Base-by-base conservation (phyloP, 2,113 vertebrate species). In the Xerus inauris region DNA sequence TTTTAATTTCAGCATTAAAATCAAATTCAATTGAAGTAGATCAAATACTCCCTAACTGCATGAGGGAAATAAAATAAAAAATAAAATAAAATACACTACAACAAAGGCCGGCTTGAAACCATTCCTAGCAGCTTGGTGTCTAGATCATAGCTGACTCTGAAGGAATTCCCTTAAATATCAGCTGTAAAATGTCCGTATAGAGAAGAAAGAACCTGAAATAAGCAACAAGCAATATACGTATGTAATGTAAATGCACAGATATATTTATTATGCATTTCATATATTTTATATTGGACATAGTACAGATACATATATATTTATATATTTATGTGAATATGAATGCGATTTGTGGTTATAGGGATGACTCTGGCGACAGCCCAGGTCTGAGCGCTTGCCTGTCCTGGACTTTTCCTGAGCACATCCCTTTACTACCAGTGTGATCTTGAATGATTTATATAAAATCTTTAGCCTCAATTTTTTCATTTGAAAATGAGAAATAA, bases 1-100 rank as follows among this genome's bases (percentile, higher is more conserved):
- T 95, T 97, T 96, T 97, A 91, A 95, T 97, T 98, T 98, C 96
- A 71, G 45, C 77, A 97, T 97, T 89, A 91, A 94, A 95, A 93
- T 49, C 26, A 97, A 85, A 94, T 94, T 95, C 92, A 97, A 77
- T 73, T 95, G 64, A 93, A 96, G 71, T 86, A 96, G 84, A 97
- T 97, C 93, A 97, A 98, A 98, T 97, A 98, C 79, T 91, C 64
- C 20, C 87, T 95, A 96, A 94, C 59, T 97, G 10, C 42, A 75
- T 69, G 42, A 85, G 38, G 84, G 77, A 95, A 69, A 95, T 96
- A 81, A 69, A 81, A 51, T 10, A 96, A 96, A 65, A 22, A 12
- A 30, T 96, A 81, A 69, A 81, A 51, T 10, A 96, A 96, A 65
- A 22, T 9, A 30, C 19, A 9, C 22, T 69, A 45, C 45, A 92